A percentile compares a stretch with the other conserved stretches of the same genome.
These are phyloP conservation scores for Dendrolimus pini DNA, from an alignment of 2,888 invertebrate species.

Conservation along the genomic window DNA sequence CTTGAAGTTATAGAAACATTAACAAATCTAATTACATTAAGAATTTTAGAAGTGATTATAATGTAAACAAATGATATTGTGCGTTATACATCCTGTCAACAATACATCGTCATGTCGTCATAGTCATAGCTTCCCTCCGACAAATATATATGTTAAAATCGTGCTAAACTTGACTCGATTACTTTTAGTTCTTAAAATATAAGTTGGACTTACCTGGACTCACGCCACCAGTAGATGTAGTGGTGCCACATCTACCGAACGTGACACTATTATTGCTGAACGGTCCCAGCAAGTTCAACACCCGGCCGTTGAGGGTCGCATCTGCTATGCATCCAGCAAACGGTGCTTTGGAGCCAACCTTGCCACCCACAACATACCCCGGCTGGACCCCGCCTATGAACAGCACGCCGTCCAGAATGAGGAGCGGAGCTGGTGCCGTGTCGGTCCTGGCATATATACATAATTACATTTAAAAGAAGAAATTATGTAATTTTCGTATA, in stretches of 20 bases:
- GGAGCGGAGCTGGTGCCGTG: constrained; percentile 74
- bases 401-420: constrained; percentile 82
- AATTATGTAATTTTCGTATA: too few relatives aligned
- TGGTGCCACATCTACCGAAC: constrained; percentile 44
- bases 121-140: too few relatives aligned
- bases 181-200: not conserved
- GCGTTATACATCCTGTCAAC: too few relatives aligned
- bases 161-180: too few relatives aligned
- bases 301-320: constrained; percentile 88
- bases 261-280: constrained; percentile 46
- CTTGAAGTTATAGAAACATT: too few relatives aligned
- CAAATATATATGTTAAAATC: too few relatives aligned
- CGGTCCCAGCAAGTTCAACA: constrained; percentile 51
- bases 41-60: too few relatives aligned
- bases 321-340: constrained; percentile 96
- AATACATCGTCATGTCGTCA: too few relatives aligned
- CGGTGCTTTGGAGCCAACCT: constrained; percentile 76
- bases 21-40: too few relatives aligned
- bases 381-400: constrained; percentile 92
- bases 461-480: too few relatives aligned
- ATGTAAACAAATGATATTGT: too few relatives aligned
- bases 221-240: constrained; percentile 51
- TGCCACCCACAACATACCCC: constrained; percentile 70
- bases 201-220: constrained; percentile 35
- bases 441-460: constrained; percentile 53